Evolutionary conservation across 2,797 vertebrate species (phyloP).

Genomic region (Chrosomus eos): DNA sequence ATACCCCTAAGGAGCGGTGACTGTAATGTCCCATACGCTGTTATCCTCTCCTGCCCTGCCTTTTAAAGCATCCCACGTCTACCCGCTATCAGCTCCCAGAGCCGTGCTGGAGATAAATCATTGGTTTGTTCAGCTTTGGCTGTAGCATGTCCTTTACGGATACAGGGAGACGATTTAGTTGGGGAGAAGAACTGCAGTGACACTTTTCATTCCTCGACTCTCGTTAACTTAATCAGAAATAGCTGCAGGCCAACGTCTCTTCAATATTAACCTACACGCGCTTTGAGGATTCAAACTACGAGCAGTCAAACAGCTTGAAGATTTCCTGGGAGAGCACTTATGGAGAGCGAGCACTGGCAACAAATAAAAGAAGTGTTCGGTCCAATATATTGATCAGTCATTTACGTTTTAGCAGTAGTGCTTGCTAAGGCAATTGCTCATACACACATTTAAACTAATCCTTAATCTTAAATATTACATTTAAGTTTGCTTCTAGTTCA

Average conservation of each 20-base stretch:
- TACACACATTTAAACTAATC: background rate
- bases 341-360: background rate
- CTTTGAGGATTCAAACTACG: background rate
- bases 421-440: background rate
- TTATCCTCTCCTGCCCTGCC: background rate
- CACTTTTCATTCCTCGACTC: slow-evolving; percentile 29
- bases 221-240: slow-evolving; percentile 34
- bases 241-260: background rate
- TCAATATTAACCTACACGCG: background rate
- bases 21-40: background rate
- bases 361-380: background rate
- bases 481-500: background rate
- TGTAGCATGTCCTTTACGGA: slow-evolving; percentile 4
- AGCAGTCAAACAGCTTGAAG: background rate
- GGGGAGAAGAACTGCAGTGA: slow-evolving; percentile 5
- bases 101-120: slow-evolving; percentile 26
- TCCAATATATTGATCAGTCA: background rate
- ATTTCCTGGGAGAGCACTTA: slow-evolving; percentile 8
- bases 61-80: slow-evolving; percentile 16
- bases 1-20: background rate
- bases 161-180: slow-evolving; percentile 32
- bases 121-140: background rate
- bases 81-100: slow-evolving; percentile 7
- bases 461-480: background rate
- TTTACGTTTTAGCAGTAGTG: background rate